These are phyloP conservation scores for Sphenopsis melanotis DNA, from an alignment of 2,797 vertebrate genomes.

Conservation along the genomic window DNA sequence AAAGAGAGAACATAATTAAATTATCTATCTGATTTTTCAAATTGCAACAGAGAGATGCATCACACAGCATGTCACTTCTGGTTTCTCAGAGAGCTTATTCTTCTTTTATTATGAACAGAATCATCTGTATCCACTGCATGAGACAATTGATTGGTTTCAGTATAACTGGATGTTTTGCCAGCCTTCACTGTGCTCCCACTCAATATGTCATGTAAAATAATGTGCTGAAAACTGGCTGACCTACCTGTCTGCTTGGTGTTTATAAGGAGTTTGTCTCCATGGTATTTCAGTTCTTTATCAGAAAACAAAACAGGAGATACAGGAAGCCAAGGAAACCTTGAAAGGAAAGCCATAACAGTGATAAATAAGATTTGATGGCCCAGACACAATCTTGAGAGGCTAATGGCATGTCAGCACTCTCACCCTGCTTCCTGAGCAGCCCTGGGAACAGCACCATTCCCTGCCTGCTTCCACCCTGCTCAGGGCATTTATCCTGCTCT, in stretches of 20 bases:
- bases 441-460: not conserved
- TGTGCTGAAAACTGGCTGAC: conserved; percentile 29
- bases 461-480: not conserved
- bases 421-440: not conserved
- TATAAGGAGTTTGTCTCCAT: conserved; percentile 37
- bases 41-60: conserved; percentile 60
- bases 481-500: not conserved
- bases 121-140: conserved; percentile 62
- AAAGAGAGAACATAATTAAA: conserved; percentile 67
- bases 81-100: conserved; percentile 61
- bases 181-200: conserved; percentile 52
- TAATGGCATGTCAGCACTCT: not conserved
- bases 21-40: conserved; percentile 68
- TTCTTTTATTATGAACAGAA: conserved; percentile 67
- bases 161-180: conserved; percentile 70
- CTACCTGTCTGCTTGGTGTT: conserved; percentile 24
- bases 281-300: conserved; percentile 32
- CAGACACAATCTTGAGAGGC: not conserved
- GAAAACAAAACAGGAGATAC: conserved; percentile 21
- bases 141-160: conserved; percentile 57
- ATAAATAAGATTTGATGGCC: not conserved
- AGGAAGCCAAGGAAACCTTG: conserved; percentile 16
- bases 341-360: not conserved
- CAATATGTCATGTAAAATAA: conserved; percentile 42
- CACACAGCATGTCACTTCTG: conserved; percentile 65